Conservation (phyloP, 2,113 vertebrate genomes). For the Tauraco erythrolophus region DNA sequence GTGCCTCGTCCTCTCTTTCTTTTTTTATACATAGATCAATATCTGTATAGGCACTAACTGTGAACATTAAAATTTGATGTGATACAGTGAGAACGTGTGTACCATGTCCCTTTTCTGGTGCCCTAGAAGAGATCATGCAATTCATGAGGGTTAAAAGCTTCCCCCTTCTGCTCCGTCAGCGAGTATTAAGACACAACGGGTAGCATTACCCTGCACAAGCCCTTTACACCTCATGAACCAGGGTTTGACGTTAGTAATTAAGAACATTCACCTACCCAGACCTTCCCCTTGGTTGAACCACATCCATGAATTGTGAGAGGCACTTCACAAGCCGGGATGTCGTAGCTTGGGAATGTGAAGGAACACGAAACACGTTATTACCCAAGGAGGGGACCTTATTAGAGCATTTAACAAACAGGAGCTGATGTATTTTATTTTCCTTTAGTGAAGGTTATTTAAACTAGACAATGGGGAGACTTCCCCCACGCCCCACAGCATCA, state of each 20-base stretch:
- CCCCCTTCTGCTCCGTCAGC: background rate
- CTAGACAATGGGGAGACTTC: constrained; percentile 34
- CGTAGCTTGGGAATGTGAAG: background rate
- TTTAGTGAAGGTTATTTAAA: background rate
- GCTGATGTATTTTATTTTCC: constrained; percentile 7
- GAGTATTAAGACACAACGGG: rapidly evolving
- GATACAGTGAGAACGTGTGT: too few species aligned
- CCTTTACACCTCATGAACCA: background rate
- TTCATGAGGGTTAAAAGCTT: background rate
- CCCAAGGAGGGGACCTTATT: background rate
- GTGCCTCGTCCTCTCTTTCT: background rate
- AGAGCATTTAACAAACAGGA: background rate
- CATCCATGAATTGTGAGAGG: background rate
- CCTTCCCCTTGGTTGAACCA: background rate
- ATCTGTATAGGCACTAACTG: background rate
- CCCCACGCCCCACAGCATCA: background rate
- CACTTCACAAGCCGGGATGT: background rate
- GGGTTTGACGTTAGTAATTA: rapidly evolving
- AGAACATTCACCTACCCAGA: background rate
- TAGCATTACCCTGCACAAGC: background rate
- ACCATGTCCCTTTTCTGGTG: background rate
- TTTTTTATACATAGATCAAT: background rate
- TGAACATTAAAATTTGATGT: rapidly evolving
- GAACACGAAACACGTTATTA: background rate
- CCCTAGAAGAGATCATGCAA: background rate